Evolutionary conservation across 1,140 invertebrate species (phyloP), one percentile per base, ranked within the genome.

Genomic region (Drosophila oshimai): DNA sequence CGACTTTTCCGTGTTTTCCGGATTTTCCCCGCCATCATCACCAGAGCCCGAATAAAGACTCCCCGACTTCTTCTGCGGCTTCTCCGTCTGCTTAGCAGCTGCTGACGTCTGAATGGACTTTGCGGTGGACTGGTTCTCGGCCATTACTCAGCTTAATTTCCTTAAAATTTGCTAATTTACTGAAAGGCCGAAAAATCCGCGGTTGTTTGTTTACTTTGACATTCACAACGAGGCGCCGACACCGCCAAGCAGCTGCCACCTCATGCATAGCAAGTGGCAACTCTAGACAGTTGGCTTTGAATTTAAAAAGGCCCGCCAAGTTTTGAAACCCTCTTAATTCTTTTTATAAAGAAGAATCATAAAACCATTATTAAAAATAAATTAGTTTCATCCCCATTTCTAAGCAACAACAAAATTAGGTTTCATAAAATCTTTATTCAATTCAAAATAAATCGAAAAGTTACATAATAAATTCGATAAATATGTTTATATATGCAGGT

Each of bases 381-480:
- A 36, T 12, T 7, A 6, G 9, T 1, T 28, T 45, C 2, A 2
- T n/a, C n/a, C 13, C 13, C 13, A 18, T 9, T 17, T n/a, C 10
- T n/a, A n/a, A n/a, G n/a, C 12, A 9, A 15, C 2, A 45, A 10
- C 9, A 4, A 17, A 1, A 3, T 18, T 42, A 65, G 15, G 42
- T 71, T 71, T 86, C 75, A 72, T 80, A 86, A 84, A 84, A 80
- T 86, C 75, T 84, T 84, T 86, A 86, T 86, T 86, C 61, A 68
- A 39, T 68, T 79, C 79, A 72, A 80, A 80, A 75, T 72, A 86
- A 84, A 84, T 86, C 75, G 70, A 77, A 84, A 84, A 84, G 57
- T 74, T 86, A 84, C 75, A 86, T 84, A 84, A 84, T 84, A 84
- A 84, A 84, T 84, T 84, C 80, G 80, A 84, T 84, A 84, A 84